Conservation (phyloP, 2,113 vertebrate genomes). For the Phainopepla nitens region DNA sequence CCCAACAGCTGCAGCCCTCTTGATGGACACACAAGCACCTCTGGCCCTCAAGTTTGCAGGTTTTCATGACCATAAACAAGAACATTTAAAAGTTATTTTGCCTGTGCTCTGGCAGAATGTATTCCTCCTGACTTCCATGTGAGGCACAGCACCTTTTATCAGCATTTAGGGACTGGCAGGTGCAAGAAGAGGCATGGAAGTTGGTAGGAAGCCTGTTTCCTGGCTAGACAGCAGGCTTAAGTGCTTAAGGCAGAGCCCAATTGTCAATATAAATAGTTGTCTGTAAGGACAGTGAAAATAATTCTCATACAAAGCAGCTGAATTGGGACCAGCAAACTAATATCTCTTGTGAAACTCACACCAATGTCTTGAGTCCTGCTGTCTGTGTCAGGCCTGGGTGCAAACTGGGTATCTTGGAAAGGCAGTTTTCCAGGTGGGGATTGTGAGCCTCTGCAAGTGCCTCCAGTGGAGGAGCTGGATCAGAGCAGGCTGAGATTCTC, state of each 20-base stretch:
- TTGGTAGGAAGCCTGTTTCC: background rate
- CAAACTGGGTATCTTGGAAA: background rate
- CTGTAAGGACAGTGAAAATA: background rate
- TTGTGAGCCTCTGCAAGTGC: background rate
- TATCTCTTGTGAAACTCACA: background rate
- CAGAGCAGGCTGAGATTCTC: background rate
- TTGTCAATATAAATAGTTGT: background rate
- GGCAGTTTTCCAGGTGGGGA: background rate
- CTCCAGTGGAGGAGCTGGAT: background rate
- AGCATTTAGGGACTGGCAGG: fast-evolving
- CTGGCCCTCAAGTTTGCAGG: background rate
- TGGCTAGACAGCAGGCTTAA: background rate
- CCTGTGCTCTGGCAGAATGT: background rate
- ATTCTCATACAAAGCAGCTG: background rate
- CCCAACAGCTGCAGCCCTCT: slow-evolving; percentile 37
- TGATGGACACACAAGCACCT: background rate
- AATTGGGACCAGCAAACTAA: background rate
- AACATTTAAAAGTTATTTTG: background rate
- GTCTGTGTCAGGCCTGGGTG: background rate
- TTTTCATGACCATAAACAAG: background rate
- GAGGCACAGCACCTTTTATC: background rate
- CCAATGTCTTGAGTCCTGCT: background rate
- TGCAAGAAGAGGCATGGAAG: background rate
- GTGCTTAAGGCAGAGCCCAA: background rate
- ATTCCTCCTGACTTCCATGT: background rate